Base-by-base conservation (phyloP, 2,888 invertebrate species). In the Atrina japonica region DNA sequence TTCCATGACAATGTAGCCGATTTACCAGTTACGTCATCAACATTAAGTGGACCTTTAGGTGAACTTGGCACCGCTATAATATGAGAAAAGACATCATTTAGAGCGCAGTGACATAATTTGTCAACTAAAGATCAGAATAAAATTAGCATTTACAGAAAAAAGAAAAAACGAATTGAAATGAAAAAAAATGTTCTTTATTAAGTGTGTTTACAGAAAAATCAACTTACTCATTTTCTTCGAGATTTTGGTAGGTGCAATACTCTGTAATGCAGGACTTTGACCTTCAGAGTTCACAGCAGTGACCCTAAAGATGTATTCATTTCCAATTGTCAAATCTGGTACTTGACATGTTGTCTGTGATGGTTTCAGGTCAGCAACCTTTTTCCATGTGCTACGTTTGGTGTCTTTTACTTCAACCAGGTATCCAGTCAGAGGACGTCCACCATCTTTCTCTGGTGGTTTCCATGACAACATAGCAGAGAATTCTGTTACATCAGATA, bases 201-300 rank as follows among this genome's bases (percentile, higher is more conserved):
- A n/a, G n/a, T n/a, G n/a, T n/a, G n/a, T n/a, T n/a, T n/a, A n/a
- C n/a, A n/a, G n/a, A n/a, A n/a, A n/a, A n/a, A n/a, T n/a, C 5
- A 35, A 77, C 85, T 83, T 77, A 87, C 87, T 68, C n/a, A 84
- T 77, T 69, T 82, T 80, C 77, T 84, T 85, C 49, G 68, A 72
- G 21, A 84, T 83, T 58, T 82, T 83, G 52, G 81, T 77, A 59
- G 82, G 64, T 63, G 83, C 75, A 55, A 80, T 77, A 74, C 83
- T 75, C 75, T 86, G 75, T 68, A 84, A 76, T 58, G 96, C 94
- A 81, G 96, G 96, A 56, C 97, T 96, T 59, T 93, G 92, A 7
- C 97, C 97, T 70, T 96, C 94, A 14, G 95, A 94, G 91, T 97
- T 97, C 79, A 94, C 94, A 1, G 97, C 97, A 83, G 94, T 93